phyloP scores from a whole-genome alignment of 2,797 vertebrate species.

The Macropus fuliginosus region DNA sequence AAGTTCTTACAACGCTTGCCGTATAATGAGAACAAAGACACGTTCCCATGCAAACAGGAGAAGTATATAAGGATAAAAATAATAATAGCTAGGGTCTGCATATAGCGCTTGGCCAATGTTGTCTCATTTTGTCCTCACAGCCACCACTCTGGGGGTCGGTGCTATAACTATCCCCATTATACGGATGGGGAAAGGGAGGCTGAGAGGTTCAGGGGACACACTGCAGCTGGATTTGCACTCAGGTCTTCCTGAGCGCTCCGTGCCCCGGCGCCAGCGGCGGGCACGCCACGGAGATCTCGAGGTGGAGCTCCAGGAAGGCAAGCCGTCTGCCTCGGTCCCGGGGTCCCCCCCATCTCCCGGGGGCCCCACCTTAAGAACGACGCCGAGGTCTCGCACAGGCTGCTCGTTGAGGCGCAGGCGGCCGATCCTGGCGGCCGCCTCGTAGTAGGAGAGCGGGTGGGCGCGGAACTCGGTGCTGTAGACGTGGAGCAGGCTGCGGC shows the following conservation, averaged over 20 bases:
- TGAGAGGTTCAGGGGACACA: not conserved
- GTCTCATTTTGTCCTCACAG: not conserved
- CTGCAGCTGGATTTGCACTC: not conserved
- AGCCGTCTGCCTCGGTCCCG: too few relatives aligned
- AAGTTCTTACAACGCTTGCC: not conserved
- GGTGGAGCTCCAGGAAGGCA: fast-evolving
- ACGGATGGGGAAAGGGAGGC: not conserved
- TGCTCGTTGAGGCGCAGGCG: conserved; percentile 93
- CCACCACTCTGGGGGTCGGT: not conserved
- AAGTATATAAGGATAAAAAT: not conserved
- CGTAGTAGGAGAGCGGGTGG: conserved; percentile 91
- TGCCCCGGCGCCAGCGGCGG: not conserved
- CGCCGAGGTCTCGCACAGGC: conserved; percentile 89
- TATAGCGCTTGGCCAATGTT: not conserved
- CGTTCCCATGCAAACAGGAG: not conserved
- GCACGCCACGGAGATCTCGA: not conserved
- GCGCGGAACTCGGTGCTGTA: conserved; percentile 94
- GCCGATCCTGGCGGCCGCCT: conserved; percentile 89
- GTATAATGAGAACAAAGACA: not conserved
- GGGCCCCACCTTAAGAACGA: conserved; percentile 92
- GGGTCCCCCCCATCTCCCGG: not conserved
- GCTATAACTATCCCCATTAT: not conserved
- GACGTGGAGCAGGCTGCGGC: conserved; percentile 92
- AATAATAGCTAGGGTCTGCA: not conserved
- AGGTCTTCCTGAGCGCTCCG: not conserved